A percentile compares a stretch with the other conserved stretches of the same genome.
Evolutionary conservation across 23 tunicate genomes (phyloP).

Genomic region (Halocynthia roretzi): DNA sequence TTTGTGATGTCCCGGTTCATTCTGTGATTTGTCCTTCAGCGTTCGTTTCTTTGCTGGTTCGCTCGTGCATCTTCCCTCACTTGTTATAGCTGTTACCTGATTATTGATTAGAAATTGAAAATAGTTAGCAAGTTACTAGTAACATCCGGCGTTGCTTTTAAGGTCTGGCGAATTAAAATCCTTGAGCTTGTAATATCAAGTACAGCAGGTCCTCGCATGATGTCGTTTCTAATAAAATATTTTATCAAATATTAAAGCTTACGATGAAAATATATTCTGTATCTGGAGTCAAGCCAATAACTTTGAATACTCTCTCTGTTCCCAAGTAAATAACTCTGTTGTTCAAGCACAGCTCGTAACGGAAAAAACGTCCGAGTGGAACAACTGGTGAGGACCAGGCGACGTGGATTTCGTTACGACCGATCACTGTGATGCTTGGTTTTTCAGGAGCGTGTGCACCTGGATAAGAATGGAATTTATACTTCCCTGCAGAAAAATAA

Average conservation of each 20-base stretch:
- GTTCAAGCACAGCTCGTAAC: conserved; percentile 77
- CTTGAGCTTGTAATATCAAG: neutral
- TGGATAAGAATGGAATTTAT: neutral
- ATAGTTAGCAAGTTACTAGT: neutral
- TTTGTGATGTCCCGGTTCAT: conserved; percentile 79
- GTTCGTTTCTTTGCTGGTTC: conserved; percentile 84
- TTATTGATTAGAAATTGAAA: neutral
- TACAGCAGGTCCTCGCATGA: neutral
- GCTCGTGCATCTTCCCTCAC: conserved; percentile 85
- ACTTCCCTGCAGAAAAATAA: neutral
- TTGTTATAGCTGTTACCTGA: conserved; percentile 84
- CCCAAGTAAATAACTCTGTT: conserved; percentile 68
- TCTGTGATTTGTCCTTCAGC: conserved; percentile 57
- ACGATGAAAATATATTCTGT: conserved; percentile 88
- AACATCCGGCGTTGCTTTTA: neutral
- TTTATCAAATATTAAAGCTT: neutral
- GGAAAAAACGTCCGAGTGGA: conserved; percentile 90
- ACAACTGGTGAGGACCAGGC: conserved; percentile 78
- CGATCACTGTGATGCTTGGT: conserved; percentile 79
- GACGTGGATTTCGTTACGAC: conserved; percentile 86
- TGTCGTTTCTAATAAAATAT: neutral
- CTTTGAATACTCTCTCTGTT: conserved; percentile 40
- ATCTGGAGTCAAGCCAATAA: conserved; percentile 63
- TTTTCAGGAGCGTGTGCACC: conserved; percentile 89
- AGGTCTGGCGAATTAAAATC: neutral